Conservation (phyloP, 2,797 vertebrate species). For the Pteropus rufus region DNA sequence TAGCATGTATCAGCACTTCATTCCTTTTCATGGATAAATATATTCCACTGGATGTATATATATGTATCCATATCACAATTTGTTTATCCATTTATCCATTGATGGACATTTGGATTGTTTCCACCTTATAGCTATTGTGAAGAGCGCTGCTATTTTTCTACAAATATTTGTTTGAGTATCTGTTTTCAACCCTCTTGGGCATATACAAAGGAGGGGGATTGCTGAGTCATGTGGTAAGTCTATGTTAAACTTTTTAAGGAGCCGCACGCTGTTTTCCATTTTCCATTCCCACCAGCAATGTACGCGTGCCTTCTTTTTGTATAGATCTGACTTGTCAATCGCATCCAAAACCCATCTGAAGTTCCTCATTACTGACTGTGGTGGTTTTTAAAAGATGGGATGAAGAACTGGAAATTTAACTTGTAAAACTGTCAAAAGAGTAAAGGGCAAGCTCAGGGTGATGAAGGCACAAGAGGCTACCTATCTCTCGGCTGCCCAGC, state of each 20-base stretch:
- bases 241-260: neutral
- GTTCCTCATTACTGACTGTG: neutral
- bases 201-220: neutral
- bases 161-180: neutral
- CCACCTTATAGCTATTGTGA: neutral
- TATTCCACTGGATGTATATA: neutral
- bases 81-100: neutral
- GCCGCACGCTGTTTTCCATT: neutral
- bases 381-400: neutral
- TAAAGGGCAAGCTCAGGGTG: neutral
- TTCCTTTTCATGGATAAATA: neutral
- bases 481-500: neutral
- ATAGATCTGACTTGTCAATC: neutral
- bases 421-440: neutral
- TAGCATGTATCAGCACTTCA: neutral
- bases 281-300: neutral
- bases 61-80: too few relatives aligned
- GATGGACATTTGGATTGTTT: neutral
- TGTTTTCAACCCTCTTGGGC: neutral
- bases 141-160: neutral
- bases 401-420: neutral
- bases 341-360: neutral
- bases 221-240: neutral
- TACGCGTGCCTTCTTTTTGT: neutral
- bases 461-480: neutral